Conservation (phyloP, 1,140 invertebrate genomes). For the Mylabris phalerata region DNA sequence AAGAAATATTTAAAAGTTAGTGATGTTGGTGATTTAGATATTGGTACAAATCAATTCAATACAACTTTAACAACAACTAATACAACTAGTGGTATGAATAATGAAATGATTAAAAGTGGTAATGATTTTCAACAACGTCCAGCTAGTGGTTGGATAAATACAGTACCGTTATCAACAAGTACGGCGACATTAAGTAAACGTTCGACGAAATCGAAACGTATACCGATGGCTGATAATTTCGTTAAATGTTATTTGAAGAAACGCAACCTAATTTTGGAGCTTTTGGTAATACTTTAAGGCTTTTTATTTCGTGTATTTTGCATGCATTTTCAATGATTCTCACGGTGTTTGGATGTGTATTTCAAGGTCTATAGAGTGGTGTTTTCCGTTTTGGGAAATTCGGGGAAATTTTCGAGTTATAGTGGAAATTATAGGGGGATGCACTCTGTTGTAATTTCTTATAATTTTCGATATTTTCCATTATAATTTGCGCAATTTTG, state of each 20-base stretch:
- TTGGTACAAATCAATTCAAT: slow-evolving; percentile 26
- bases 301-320: not conserved
- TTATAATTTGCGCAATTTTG: too few relatives aligned
- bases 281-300: slow-evolving; percentile 52
- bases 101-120: slow-evolving; percentile 47
- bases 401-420: too few relatives aligned
- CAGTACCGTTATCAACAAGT: slow-evolving; percentile 64
- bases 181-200: slow-evolving; percentile 72
- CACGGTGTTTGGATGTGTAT: too few relatives aligned
- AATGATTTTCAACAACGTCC: slow-evolving; percentile 52
- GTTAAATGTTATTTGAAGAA: slow-evolving; percentile 94
- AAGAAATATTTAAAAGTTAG: slow-evolving; percentile 90
- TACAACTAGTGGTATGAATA: slow-evolving; percentile 30
- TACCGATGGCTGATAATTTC: slow-evolving; percentile 64
- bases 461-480: too few relatives aligned
- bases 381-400: too few relatives aligned
- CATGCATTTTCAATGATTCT: too few relatives aligned
- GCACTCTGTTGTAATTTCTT: too few relatives aligned
- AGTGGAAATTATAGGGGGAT: too few relatives aligned
- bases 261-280: slow-evolving; percentile 86
- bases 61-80: slow-evolving; percentile 35
- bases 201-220: slow-evolving; percentile 64
- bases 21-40: slow-evolving; percentile 48
- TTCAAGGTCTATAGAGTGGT: too few relatives aligned
- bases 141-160: slow-evolving; percentile 82